These are phyloP conservation scores for Empis livida DNA, from an alignment of 2,888 invertebrate species.

Conservation along the genomic window DNA sequence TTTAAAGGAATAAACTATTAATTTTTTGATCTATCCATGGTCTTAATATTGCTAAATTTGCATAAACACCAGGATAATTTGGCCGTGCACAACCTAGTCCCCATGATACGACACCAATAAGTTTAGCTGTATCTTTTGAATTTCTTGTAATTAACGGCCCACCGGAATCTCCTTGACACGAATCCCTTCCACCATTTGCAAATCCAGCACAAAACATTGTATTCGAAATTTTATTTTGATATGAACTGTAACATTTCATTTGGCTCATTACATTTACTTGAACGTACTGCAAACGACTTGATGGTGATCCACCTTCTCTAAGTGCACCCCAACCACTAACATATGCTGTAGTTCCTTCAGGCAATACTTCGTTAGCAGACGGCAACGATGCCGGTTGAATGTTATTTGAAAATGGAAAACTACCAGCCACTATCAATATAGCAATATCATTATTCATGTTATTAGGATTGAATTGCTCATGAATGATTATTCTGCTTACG, in stretches of 20 bases:
- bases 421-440: slow-evolving; percentile 19
- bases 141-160: slow-evolving; percentile 7
- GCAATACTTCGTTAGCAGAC: not conserved
- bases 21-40: slow-evolving; percentile 6
- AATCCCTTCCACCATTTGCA: slow-evolving; percentile 29
- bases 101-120: slow-evolving; percentile 9
- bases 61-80: slow-evolving; percentile 8
- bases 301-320: not conserved
- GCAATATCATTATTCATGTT: slow-evolving; percentile 34
- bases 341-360: not conserved
- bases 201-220: slow-evolving; percentile 38
- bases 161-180: slow-evolving; percentile 8
- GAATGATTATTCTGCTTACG: slow-evolving; percentile 24
- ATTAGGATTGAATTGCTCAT: slow-evolving; percentile 22
- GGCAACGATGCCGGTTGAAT: not conserved
- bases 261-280: not conserved
- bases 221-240: not conserved
- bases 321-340: slow-evolving; percentile 4
- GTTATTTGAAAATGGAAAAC: not conserved
- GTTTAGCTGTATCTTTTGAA: not conserved
- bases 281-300: not conserved
- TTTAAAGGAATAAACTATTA: not conserved
- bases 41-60: slow-evolving; percentile 1
- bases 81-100: slow-evolving; percentile 7
- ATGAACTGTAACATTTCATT: not conserved